Base-by-base conservation (phyloP, 2,888 invertebrate species). In the Melieria omissa region DNA sequence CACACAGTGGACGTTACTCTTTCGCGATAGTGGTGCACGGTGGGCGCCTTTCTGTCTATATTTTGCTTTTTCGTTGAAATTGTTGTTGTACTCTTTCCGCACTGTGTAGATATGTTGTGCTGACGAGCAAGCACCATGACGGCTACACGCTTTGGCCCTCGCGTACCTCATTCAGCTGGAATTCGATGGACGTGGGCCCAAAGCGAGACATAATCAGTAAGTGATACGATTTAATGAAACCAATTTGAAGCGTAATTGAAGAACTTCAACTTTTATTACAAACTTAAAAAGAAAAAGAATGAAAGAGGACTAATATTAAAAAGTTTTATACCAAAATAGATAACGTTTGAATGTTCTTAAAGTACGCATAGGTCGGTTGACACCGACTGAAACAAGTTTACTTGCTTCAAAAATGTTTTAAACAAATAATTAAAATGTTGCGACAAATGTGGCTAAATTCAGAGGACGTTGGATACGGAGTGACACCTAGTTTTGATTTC, bases 51-150 rank as follows among this genome's bases (percentile, higher is more conserved):
- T 29, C 9, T 54, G 5, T n/a, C 52, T n/a, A 0, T n/a, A 14
- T n/a, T n/a, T 52, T 52, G 5, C 12, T 52, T 8, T 8, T 52
- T 52, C 6, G 1, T 6, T 9, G 14, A 49, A 49, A 12, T 49
- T 10, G 12, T 52, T 49, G 8, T 49, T 52, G 12, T 8, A 8
- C 12, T 52, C 4, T n/a, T 52, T 12, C 1, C 52, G 52, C 12
- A 52, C 5, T 52, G 52, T 52, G 52, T 75, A 93, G 93, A 83
- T 95, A 95, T 82, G 89, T 95, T 2, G 94, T 96, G 0, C 84
- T 96, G 54, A 95, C 95, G 7, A 94, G 93, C 82, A 96, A 96
- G 85, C 96, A 96, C 85, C 95, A 96, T 84, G 96, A 96, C 83
- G 96, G 96, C 0, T 96, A 89, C 83, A 92, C 95, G 5, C 83